These are phyloP conservation scores for Muntiacus reevesi DNA, from an alignment of 2,113 vertebrate species.

Conservation along the genomic window DNA sequence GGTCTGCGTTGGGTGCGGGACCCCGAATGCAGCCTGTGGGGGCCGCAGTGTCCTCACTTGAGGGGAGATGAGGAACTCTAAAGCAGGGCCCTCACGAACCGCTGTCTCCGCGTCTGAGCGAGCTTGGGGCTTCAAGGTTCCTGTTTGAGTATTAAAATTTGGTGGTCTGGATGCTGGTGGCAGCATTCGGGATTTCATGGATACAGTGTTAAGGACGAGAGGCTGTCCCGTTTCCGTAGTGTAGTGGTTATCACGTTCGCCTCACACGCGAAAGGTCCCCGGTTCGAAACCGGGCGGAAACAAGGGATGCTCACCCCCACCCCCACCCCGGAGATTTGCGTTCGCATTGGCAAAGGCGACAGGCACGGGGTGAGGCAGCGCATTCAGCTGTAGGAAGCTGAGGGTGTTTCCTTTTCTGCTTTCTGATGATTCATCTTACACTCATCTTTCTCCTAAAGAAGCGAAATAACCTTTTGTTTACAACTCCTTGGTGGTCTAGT, in stretches of 20 bases:
- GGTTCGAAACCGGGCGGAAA: neutral
- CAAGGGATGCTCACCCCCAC: accelerated
- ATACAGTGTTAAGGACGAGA: accelerated
- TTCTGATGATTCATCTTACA: neutral
- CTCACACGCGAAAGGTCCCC: neutral
- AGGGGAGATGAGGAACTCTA: neutral
- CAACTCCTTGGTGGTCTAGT: neutral
- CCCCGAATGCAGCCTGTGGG: neutral
- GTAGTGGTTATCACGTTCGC: neutral
- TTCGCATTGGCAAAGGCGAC: too few species aligned
- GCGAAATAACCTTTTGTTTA: neutral
- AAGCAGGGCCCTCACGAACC: accelerated
- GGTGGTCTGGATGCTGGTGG: neutral
- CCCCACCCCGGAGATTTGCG: too few species aligned
- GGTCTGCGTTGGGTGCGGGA: neutral
- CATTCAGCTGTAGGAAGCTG: too few species aligned
- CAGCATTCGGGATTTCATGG: accelerated
- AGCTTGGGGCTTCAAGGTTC: neutral
- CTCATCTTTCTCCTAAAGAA: neutral
- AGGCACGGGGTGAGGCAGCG: too few species aligned
- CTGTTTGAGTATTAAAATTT: too few species aligned
- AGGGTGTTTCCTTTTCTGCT: neutral
- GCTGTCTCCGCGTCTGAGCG: neutral
- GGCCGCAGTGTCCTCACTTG: neutral
- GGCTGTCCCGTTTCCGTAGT: neutral